phyloP scores from a whole-genome alignment of 2,888 invertebrate species.

The Toxonevra muliebris region DNA sequence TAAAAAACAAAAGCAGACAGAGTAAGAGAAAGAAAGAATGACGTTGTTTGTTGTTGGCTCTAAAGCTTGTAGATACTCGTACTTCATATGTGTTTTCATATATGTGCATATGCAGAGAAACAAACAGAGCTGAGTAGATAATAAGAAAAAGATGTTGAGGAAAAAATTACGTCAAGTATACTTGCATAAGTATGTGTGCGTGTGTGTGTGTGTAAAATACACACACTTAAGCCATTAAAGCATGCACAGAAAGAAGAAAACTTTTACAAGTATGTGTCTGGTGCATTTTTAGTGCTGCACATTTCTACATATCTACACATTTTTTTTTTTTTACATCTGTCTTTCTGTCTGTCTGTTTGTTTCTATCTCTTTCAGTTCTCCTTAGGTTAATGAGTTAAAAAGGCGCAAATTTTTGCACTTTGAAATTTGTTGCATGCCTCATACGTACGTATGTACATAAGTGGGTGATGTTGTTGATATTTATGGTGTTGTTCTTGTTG shows the following conservation, averaged over 20 bases:
- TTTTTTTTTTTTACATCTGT: not conserved
- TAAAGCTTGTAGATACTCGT: slow-evolving; percentile 11
- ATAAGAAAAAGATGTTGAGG: too few species aligned
- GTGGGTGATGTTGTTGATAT: slow-evolving; percentile 5
- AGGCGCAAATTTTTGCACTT: slow-evolving; percentile 26
- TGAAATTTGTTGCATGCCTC: not conserved
- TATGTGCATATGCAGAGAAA: not conserved
- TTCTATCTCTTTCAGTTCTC: not conserved
- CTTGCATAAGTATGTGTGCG: too few species aligned
- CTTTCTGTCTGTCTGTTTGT: not conserved
- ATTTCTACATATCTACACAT: too few species aligned
- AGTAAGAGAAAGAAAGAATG: not conserved
- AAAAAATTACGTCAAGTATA: too few species aligned
- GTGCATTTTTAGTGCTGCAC: too few species aligned
- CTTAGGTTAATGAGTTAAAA: slow-evolving; percentile 25
- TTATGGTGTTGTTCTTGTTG: slow-evolving; percentile 8
- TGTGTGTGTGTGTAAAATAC: too few species aligned
- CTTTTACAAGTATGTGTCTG: too few species aligned
- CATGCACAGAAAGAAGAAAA: too few species aligned
- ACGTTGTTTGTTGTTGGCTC: slow-evolving; percentile 9
- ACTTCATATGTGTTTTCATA: not conserved
- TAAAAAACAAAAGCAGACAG: not conserved
- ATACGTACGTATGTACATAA: not conserved
- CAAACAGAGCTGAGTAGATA: not conserved
- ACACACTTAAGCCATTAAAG: too few species aligned